Conservation (phyloP, 2,888 invertebrate species). For the Acleris sparsana region DNA sequence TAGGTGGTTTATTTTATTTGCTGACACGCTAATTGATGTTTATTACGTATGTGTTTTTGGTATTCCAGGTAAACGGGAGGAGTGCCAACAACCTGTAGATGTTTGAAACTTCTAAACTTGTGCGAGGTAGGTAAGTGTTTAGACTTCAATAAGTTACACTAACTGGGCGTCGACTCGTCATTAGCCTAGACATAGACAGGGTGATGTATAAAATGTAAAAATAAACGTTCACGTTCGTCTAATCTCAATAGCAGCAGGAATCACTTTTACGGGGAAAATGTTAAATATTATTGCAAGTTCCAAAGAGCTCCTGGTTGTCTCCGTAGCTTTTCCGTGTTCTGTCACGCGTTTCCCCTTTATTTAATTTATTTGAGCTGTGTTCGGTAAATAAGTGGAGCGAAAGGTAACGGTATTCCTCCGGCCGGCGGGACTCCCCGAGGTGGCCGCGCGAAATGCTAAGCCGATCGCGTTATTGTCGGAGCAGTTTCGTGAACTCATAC, state of each 20-base stretch:
- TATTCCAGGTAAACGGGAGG: slow-evolving; percentile 70
- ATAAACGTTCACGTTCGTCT: too few species aligned
- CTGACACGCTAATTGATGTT: slow-evolving; percentile 52
- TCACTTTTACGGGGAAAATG: slow-evolving; percentile 2
- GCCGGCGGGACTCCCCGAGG: slow-evolving; percentile 56
- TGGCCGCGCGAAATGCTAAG: slow-evolving; percentile 60
- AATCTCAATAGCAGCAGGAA: not conserved
- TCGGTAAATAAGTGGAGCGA: slow-evolving; percentile 69
- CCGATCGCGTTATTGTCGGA: slow-evolving; percentile 65
- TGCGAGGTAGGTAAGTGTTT: too few species aligned
- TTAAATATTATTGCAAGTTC: slow-evolving; percentile 12
- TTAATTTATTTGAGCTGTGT: slow-evolving; percentile 74
- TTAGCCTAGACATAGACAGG: too few species aligned
- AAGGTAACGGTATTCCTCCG: slow-evolving; percentile 58
- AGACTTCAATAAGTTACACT: too few species aligned
- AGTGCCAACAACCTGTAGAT: slow-evolving; percentile 80
- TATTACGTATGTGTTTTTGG: slow-evolving; percentile 56
- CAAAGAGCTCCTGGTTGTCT: slow-evolving; percentile 48
- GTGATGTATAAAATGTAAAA: too few species aligned
- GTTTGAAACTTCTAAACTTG: slow-evolving; percentile 54
- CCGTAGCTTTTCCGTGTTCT: slow-evolving; percentile 51
- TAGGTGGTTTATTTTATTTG: slow-evolving; percentile 18
- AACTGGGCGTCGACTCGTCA: too few species aligned
- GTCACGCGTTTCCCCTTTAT: slow-evolving; percentile 71
- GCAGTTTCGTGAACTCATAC: slow-evolving; percentile 61